Base-by-base conservation (phyloP, 2,888 invertebrate genomes). In the Diplazon laetatorius region DNA sequence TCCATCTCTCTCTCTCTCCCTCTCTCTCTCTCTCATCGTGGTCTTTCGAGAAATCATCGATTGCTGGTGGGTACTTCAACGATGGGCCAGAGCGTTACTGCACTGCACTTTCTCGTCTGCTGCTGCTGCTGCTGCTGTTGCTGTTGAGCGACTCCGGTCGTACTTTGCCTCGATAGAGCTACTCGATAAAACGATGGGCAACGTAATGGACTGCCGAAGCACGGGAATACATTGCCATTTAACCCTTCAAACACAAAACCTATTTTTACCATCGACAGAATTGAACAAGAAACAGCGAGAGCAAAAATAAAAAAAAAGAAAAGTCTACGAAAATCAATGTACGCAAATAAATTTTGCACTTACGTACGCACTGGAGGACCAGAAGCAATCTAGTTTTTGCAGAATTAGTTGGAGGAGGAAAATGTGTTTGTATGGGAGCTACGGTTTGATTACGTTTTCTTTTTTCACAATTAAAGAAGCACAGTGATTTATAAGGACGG, bases 21-120 rank as follows among this genome's bases (percentile, higher is more conserved):
- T 30, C 30, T 30, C 30, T 30, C 30, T 22, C 50, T 52, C 30
- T 30, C 52, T 52, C 52, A n/a, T n/a, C n/a, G n/a, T n/a, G n/a
- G 72, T 73, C 72, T 63, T 77, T 73, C 77, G 50, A 68, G 50
- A 65, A 77, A 77, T 77, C 77, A 73, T 73, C 72, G 72, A 77
- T 74, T 78, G 69, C 52, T 70, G 65, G 57, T 65, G 59, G 59
- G 59, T 65, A 35, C 78, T 74, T 60, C 65, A 74, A 50, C 46
- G 65, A 78, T 74, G 37, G 73, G 59, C 52, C n/a, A n/a, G 52
- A 77, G 50, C 25, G 48, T 18, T 57, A 46, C 9, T 59, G 62
- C 37, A 50, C 30, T 46, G 69, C 59, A 65, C 52, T 74, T 65
- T 62, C 69, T 8, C 35, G 16, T 25, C 30, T 63, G 37, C 42